Conservation (phyloP, 2,888 invertebrate species). For the Plutella xylostella region DNA sequence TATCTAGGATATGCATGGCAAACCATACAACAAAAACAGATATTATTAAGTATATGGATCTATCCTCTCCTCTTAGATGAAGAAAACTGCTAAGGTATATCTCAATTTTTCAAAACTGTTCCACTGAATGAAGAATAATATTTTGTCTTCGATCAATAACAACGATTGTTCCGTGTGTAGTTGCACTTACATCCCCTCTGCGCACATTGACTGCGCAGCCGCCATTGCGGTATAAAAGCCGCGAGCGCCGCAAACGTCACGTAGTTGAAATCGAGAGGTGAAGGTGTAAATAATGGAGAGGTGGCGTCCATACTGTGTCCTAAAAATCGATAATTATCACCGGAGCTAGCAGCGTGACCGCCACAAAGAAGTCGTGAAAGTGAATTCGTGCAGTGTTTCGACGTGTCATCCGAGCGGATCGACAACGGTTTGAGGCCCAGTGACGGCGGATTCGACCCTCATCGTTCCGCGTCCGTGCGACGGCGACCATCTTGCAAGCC, state of each 20-base stretch:
- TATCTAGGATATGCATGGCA: not conserved
- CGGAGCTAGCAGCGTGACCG: constrained; percentile 65
- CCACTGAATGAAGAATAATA: not conserved
- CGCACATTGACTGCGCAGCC: constrained; percentile 49
- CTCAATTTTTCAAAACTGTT: not conserved
- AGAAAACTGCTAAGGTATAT: not conserved
- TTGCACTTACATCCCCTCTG: constrained; percentile 51
- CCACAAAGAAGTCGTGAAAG: constrained; percentile 59
- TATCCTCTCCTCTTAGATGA: not conserved
- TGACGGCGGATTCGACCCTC: constrained; percentile 31
- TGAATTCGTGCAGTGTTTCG: constrained; percentile 58
- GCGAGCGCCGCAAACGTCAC: constrained; percentile 49
- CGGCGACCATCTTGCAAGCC: constrained; percentile 32
- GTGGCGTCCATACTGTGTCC: constrained; percentile 58
- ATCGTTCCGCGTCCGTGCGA: constrained; percentile 4
- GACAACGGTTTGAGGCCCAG: constrained; percentile 58
- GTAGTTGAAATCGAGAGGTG: constrained; percentile 66
- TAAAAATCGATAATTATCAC: constrained; percentile 57
- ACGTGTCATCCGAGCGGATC: constrained; percentile 63
- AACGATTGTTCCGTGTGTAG: constrained; percentile 20
- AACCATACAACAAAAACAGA: not conserved
- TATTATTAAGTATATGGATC: not conserved
- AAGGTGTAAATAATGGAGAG: constrained; percentile 64
- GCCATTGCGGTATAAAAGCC: constrained; percentile 51
- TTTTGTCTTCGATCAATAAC: not conserved